Evolutionary conservation across 2,888 invertebrate genomes (phyloP).

Genomic region (Sialis fuliginosa): DNA sequence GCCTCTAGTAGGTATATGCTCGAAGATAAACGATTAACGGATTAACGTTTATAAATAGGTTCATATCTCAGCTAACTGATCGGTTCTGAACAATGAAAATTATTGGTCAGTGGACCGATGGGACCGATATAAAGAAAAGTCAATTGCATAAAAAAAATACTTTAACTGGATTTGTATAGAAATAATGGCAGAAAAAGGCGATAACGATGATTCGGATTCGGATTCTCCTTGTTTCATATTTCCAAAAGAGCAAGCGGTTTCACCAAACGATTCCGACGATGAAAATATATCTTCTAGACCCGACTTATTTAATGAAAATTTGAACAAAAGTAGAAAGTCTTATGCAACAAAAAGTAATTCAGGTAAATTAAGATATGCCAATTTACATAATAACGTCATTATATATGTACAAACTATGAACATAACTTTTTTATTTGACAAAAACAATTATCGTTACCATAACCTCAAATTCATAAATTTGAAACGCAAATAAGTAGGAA

Average conservation of each 20-base stretch:
- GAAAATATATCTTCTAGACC: constrained; percentile 1
- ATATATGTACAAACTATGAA: not conserved
- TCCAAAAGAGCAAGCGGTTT: not conserved
- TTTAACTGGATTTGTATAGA: not conserved
- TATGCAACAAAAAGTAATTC: not conserved
- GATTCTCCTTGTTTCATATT: not conserved
- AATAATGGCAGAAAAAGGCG: constrained; percentile 2
- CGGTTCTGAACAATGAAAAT: too few species aligned
- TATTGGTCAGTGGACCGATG: too few species aligned
- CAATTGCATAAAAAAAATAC: not conserved
- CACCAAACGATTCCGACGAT: not conserved
- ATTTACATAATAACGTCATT: not conserved
- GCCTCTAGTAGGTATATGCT: too few species aligned
- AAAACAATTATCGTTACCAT: too few species aligned
- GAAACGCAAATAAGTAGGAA: not conserved
- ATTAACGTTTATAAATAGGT: too few species aligned
- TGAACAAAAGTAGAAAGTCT: constrained; percentile 1
- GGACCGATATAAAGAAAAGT: too few species aligned
- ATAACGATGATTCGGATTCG: not conserved
- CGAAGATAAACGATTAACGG: too few species aligned
- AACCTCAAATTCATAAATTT: not conserved
- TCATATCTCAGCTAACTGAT: too few species aligned
- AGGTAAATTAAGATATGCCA: not conserved
- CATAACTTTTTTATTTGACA: too few species aligned
- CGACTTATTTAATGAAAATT: constrained; percentile 5